Evolutionary conservation across 1,140 invertebrate genomes (phyloP).

Genomic region (Sycophila sp.): DNA sequence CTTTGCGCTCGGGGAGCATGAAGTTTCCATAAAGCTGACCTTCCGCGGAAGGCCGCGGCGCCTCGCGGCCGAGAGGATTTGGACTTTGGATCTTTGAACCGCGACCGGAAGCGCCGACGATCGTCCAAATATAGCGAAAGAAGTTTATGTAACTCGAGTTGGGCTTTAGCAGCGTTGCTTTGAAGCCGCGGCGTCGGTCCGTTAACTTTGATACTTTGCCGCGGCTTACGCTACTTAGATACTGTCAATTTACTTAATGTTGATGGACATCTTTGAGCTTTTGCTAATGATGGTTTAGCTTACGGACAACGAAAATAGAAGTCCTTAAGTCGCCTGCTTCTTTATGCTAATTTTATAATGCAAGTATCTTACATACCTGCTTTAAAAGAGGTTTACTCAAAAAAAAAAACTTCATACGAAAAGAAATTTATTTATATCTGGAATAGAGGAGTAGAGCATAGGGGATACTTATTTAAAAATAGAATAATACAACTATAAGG

Average conservation of each 20-base stretch:
- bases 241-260: slow-evolving; percentile 3
- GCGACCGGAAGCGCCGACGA: background rate
- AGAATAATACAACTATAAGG: no score
- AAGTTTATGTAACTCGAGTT: background rate
- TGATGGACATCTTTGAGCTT: slow-evolving; percentile 6
- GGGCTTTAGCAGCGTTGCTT: background rate
- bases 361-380: no score
- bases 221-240: background rate
- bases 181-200: slow-evolving; percentile 1
- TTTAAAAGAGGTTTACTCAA: no score
- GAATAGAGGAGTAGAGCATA: no score
- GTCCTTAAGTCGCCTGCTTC: background rate
- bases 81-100: background rate
- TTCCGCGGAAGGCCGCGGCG: no score
- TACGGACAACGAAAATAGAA: background rate
- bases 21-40: no score
- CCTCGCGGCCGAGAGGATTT: background rate
- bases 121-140: slow-evolving; percentile 10
- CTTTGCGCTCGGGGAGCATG: no score
- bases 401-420: no score
- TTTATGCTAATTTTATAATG: no score
- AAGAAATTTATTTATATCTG: no score
- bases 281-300: background rate
- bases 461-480: no score
- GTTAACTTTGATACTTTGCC: slow-evolving; percentile 17